Evolutionary conservation across 2,113 vertebrate genomes (phyloP).

Genomic region (Gopherus flavomarginatus): DNA sequence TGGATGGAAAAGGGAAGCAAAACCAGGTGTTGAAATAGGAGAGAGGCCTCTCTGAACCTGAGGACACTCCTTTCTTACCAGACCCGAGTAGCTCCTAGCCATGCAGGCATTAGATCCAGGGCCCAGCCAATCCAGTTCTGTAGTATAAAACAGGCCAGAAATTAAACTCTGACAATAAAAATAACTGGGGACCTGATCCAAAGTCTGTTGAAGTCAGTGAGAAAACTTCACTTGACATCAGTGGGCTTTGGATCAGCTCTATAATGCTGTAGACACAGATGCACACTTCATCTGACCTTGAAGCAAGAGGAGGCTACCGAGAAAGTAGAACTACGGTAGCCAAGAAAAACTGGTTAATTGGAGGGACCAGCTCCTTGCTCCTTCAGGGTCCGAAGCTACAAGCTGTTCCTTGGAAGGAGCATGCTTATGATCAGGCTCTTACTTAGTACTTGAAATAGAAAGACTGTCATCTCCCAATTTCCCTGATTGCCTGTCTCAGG

Average conservation of each 20-base stretch:
- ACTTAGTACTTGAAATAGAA: background rate
- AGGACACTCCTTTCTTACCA: background rate
- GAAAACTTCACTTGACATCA: background rate
- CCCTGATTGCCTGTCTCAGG: background rate
- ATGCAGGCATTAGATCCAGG: background rate
- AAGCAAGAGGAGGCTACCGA: background rate
- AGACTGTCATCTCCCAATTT: background rate
- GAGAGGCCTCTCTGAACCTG: background rate
- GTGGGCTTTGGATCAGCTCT: background rate
- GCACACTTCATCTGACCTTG: background rate
- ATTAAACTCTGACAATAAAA: background rate
- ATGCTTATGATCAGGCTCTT: background rate
- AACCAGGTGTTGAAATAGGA: background rate
- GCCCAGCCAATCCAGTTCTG: background rate
- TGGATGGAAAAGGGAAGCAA: background rate
- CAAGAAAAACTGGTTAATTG: background rate
- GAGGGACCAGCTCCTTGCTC: background rate
- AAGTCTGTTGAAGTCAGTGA: background rate
- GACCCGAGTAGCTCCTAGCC: accelerated
- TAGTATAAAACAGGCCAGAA: background rate
- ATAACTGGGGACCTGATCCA: background rate
- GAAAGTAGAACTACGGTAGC: background rate
- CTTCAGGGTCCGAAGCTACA: background rate
- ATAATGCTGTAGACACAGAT: background rate
- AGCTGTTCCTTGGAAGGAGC: background rate